A percentile compares a stretch with the other conserved stretches of the same genome.
Evolutionary conservation across 2,113 vertebrate genomes (phyloP).

Genomic region (Ptilonorhynchus violaceus): DNA sequence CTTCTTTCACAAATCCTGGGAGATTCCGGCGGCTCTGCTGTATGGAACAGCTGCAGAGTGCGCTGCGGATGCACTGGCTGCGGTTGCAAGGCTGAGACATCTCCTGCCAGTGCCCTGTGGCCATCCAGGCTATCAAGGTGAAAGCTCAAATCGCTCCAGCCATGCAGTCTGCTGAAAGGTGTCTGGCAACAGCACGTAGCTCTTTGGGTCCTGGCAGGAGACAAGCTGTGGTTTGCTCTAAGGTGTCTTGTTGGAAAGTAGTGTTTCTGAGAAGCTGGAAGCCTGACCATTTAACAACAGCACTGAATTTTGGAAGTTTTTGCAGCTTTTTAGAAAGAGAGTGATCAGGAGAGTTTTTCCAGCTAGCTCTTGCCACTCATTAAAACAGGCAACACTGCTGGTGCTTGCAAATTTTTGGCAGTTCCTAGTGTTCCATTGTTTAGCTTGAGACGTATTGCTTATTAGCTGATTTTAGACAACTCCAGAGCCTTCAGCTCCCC

Average conservation of each 20-base stretch:
- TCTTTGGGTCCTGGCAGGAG: neutral
- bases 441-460: neutral
- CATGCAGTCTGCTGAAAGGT: fast-evolving
- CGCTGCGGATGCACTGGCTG: fast-evolving
- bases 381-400: neutral
- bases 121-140: fast-evolving
- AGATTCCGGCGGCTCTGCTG: neutral
- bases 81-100: fast-evolving
- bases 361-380: neutral
- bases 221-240: neutral
- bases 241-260: neutral
- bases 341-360: neutral
- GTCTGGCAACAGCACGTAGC: neutral
- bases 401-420: neutral
- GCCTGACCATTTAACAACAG: neutral
- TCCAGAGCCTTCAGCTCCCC: neutral
- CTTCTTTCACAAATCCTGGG: neutral
- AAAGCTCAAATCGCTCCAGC: neutral
- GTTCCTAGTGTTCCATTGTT: neutral
- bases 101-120: fast-evolving
- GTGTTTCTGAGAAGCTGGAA: neutral
- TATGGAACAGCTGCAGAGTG: fast-evolving
- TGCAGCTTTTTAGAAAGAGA: neutral
- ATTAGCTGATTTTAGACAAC: neutral
- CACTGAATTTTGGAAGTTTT: neutral